Base-by-base conservation (phyloP, 2,797 vertebrate species). In the Lepilemur septentrionalis region DNA sequence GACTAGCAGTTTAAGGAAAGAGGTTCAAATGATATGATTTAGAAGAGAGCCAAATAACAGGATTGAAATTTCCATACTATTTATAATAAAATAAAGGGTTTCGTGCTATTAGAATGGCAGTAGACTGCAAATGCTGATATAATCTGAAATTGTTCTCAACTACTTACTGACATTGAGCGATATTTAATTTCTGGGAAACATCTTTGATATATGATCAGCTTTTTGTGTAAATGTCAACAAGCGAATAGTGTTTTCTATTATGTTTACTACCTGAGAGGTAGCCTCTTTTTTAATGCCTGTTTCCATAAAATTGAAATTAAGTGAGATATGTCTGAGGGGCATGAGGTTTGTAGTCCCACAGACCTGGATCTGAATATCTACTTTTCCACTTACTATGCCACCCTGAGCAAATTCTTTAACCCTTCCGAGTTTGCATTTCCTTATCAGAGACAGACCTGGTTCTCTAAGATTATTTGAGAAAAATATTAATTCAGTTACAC, bases 231-330 rank as follows among this genome's bases (percentile, higher is more conserved):
- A 67, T 93, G 73, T 84, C 73, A 43, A 89, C 59, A 94, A 91
- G 38, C 11, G n/a, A 86, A 0, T 72, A 59, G 15, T 72, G 10
- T 78, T 78, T 90, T 80, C 50, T 93, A 11, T 95, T 93, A 88
- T n/a, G 4, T 79, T 81, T 86, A 86, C 85, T 89, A 35, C 65
- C n/a, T 38, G 9, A 48, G 8, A 81, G 28, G 32, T 73, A 85
- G 63, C 25, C n/a, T 50, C 18, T 28, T 80, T 46, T 87, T 83
- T 82, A n/a, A 57, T 86, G 22, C 57, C 20, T 81, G 4, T 57
- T 81, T 94, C 17, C 76, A 12, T 72, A n/a, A 91, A 92, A 86
- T 61, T 89, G 28, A 76, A 91, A 80, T 82, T 78, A 92, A 75
- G 8, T 92, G 59, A 94, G 81, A 84, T 32, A 87, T 65, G 12